Base-by-base conservation (phyloP, 2,113 vertebrate species). In the Upupa epops region DNA sequence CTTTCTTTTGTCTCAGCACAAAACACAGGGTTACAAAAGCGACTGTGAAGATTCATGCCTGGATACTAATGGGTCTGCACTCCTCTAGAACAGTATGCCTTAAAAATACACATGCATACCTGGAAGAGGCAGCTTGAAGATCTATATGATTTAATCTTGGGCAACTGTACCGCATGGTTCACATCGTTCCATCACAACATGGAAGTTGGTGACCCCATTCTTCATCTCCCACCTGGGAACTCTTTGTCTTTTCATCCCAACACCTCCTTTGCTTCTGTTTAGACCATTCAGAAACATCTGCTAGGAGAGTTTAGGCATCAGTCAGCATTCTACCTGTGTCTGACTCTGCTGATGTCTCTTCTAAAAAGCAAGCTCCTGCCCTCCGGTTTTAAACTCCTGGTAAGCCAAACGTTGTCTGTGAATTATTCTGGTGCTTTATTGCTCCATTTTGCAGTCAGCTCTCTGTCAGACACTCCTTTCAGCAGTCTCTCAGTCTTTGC, bases 1-100 rank as follows among this genome's bases (percentile, higher is more conserved):
- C 86, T 80, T 77, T n/a, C 63, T 85, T 90, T 91, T 78, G 80
- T 95, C 74, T 94, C 77, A 73, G 61, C 52, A 85, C 66, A 92
- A 80, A 92, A 32, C 21, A 82, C 79, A 83, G 87, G 87, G 68
- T 74, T 92, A 77, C 36, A 90, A 80, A 60, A 59, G 42, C 15
- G 92, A 88, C 28, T 75, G 31, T 90, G 56, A 95, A 87, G 72
- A 83, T 82, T 87, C 4, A 7, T 87, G 60, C 25, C 42, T 77
- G 63, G 52, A 85, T 83, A 45, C 29, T 82, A 81, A 86, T 49
- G 36, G 20, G 29, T 46, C 52, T 88, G 37, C 3, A 8, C 46
- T 90, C 13, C 42, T 84, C 65, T 58, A 63, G 65, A 93, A 45
- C 17, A 37, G 25, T 21, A 9, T 21, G 15, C 36, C 49, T 85